Evolutionary conservation across 2,888 invertebrate species (phyloP), one percentile per base, ranked within the genome.

Genomic region (Plagodis pulveraria): DNA sequence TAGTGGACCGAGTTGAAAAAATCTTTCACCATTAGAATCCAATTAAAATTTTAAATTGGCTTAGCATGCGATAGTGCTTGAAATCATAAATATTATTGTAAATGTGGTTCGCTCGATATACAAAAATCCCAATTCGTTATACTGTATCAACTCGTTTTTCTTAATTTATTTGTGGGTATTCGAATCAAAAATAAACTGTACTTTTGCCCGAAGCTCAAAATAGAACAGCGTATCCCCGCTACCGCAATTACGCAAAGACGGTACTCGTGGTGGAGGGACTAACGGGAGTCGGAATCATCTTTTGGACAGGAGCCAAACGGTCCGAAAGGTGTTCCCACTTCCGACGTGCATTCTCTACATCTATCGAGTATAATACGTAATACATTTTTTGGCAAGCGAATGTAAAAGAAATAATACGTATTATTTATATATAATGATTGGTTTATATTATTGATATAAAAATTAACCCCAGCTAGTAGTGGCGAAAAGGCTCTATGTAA

Each of bases 301-400:
- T 75, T 84, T 89, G 89, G 88, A 82, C 62, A 68, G 49, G 56
- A 60, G 86, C 87, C 88, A 65, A 89, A 73, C 58, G 54, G 59
- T 66, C 69, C 66, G 66, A 72, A 74, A 80, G 83, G 81, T 83
- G 76, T 86, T 83, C 83, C 86, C 80, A 78, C 82, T 86, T 89
- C 86, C 90, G 86, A 89, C 76, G 78, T 84, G 83, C 83, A 87
- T 86, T 87, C 82, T 77, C 76, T 63, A 67, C 77, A 63, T 76
- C 72, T 64, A 54, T 46, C 34, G 38, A 50, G 50, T 42, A 38
- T 51, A 59, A 58, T 50, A 46, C 54, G 38, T 58, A 42, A 41
- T 50, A 69, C 66, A 58, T 47, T 50, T 54, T 59, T 55, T 50
- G 47, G 50, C 55, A 50, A 50, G 51, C 45, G 46, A 46, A 51